Conservation (phyloP, 2,888 invertebrate species). For the Sinotaia quadrata region DNA sequence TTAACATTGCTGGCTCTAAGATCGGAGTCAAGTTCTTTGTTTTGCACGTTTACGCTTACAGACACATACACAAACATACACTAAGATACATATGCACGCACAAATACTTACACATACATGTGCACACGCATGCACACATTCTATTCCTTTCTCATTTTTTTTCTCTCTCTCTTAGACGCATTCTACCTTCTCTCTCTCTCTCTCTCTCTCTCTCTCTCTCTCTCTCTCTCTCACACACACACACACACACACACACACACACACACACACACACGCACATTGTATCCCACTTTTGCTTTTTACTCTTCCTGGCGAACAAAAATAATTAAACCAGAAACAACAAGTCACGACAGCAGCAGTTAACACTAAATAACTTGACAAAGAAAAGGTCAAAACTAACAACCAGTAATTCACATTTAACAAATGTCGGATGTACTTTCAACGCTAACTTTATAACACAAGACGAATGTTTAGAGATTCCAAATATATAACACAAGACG, state of each 20-base stretch:
- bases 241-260: neutral
- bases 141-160: neutral
- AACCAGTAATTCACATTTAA: too few species aligned
- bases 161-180: neutral
- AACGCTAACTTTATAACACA: too few species aligned
- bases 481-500: too few species aligned
- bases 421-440: too few species aligned
- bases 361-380: too few species aligned
- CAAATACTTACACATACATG: neutral
- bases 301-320: too few species aligned
- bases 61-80: neutral
- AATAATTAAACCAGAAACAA: too few species aligned
- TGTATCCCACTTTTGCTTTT: neutral
- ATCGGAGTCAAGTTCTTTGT: too few species aligned
- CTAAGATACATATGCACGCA: neutral
- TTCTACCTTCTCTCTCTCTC: neutral
- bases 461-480: too few species aligned
- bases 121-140: neutral
- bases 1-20: too few species aligned
- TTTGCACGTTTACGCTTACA: neutral
- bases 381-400: too few species aligned
- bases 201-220: neutral
- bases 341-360: too few species aligned
- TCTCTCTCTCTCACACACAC: neutral
- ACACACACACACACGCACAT: neutral